Evolutionary conservation across 2,113 vertebrate species (phyloP).

Genomic region (Heterotis niloticus): DNA sequence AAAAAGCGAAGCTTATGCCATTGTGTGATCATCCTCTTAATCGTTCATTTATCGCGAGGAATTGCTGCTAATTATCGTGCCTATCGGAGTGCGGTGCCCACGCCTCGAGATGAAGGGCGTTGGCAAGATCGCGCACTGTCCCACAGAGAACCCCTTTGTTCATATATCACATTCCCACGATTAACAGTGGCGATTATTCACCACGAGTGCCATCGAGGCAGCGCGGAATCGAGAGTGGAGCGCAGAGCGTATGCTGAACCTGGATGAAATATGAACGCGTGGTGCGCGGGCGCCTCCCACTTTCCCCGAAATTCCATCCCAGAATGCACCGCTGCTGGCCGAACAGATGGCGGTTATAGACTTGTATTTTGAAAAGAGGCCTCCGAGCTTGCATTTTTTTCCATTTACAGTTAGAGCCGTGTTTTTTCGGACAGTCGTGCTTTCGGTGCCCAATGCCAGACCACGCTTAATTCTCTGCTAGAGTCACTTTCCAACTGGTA

Average conservation of each 20-base stretch:
- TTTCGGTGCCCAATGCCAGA: neutral
- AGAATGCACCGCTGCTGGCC: no score
- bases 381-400: neutral
- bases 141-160: neutral
- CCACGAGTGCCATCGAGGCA: neutral
- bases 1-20: neutral
- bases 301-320: neutral
- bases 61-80: neutral
- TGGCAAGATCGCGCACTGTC: no score
- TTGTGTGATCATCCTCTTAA: neutral
- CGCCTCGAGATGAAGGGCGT: neutral
- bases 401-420: constrained; percentile 6
- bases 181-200: neutral
- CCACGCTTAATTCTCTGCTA: no score
- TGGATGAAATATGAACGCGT: neutral
- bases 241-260: neutral
- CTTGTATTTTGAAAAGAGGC: neutral
- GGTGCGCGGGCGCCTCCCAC: no score
- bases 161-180: neutral
- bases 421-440: constrained; percentile 1
- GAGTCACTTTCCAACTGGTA: no score
- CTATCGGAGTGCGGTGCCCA: neutral
- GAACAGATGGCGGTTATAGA: neutral
- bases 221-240: neutral
- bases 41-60: neutral